Base-by-base conservation (phyloP, 2,113 vertebrate genomes). In the Petaurus breviceps region DNA sequence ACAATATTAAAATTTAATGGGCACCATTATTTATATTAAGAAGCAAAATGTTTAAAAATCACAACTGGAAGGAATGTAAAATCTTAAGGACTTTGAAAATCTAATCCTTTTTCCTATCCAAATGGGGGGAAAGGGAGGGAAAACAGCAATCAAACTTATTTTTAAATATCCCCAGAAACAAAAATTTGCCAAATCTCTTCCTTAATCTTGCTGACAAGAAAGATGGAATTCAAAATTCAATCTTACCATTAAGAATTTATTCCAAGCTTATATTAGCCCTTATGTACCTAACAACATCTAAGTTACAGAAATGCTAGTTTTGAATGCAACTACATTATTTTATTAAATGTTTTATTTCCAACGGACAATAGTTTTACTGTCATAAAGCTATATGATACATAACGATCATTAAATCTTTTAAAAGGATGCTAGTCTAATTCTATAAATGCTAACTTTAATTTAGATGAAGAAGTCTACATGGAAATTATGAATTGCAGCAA, bases 211-310 rank as follows among this genome's bases (percentile, higher is more conserved):
- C 28, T 91, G 54, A 24, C 25, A 95, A 90, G 6, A 77, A 94
- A 96, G 51, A 50, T 84, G 94, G 28, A 97, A 92, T 68, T 89
- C 53, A 95, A 84, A 91, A 94, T 95, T 89, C 61, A 96, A 37
- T 54, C 92, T 94, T 8, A 95, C 46, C 68, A 96, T 68, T 55
- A 53, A 0, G 28, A 8, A 95, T 5, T n/a, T 7, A 89, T 90
- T 84, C 22, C 7, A 94, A 92, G 7, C 95, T 92, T 28, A 55
- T 55, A 89, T 92, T 68, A 93, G 43, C n/a, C 11, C 19, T 84
- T 52, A 89, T 2, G 51, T n/a, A 46, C 4, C 92, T n/a, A n/a
- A n/a, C 5, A 54, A 11, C 26, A 51, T 68, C 57, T 96, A 61
- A 93, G 91, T 94, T 90, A 92, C 0, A 96, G n/a, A 94, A 95